phyloP scores from a whole-genome alignment of 2,888 invertebrate genomes.

The Melanophora roralis region DNA sequence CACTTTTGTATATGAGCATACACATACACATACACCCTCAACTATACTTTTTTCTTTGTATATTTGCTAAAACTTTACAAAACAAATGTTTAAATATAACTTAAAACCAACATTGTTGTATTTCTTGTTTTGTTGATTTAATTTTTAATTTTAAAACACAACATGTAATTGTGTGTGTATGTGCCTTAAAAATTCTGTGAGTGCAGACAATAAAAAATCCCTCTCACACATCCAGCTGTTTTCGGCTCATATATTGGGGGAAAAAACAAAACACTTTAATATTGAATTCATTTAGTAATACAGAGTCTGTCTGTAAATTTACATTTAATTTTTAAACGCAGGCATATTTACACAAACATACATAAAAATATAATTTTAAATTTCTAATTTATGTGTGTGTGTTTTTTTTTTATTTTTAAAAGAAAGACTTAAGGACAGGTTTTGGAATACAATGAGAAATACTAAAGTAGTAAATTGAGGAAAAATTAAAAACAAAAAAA shows the following conservation, averaged over 20 bases:
- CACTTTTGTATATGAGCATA: no score
- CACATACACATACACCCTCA: background rate
- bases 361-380: no score
- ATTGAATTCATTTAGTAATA: background rate
- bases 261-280: background rate
- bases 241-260: no score
- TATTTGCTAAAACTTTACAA: background rate
- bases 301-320: background rate
- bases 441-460: no score
- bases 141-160: no score
- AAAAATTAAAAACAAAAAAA: background rate
- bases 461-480: no score
- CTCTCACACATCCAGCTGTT: background rate
- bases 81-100: background rate
- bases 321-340: constrained; percentile 44
- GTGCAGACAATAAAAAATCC: background rate
- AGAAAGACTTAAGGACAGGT: no score
- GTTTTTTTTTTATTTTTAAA: no score
- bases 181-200: background rate
- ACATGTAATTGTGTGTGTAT: background rate
- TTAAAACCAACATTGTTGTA: background rate
- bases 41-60: background rate
- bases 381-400: no score
- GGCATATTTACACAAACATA: background rate
- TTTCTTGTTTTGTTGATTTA: background rate